These are phyloP conservation scores for Leptinotarsa rubiginosa DNA, from an alignment of 2,888 invertebrate genomes.

Conservation along the genomic window DNA sequence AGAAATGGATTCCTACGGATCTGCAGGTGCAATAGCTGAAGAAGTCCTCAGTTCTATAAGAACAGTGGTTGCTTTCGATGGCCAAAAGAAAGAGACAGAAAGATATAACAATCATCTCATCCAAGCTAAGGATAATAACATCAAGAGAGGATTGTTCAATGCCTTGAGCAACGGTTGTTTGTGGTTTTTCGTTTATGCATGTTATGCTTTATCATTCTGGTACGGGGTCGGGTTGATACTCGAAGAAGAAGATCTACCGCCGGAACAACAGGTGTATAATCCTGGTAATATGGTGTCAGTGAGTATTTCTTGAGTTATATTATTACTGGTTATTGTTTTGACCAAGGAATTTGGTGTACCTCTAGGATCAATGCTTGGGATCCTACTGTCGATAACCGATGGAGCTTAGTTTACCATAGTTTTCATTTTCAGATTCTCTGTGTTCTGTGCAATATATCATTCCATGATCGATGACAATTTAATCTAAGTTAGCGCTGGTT, in stretches of 20 bases:
- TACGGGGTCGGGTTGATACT: slow-evolving; percentile 79
- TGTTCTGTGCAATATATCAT: too few relatives aligned
- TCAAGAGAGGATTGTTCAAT: slow-evolving; percentile 76
- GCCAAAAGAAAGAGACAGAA: slow-evolving; percentile 76
- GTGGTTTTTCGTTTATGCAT: slow-evolving; percentile 82
- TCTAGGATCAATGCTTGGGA: too few relatives aligned
- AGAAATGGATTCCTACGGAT: slow-evolving; percentile 79
- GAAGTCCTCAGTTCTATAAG: slow-evolving; percentile 80
- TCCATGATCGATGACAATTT: too few relatives aligned
- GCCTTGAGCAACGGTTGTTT: slow-evolving; percentile 79
- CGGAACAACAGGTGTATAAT: slow-evolving; percentile 68
- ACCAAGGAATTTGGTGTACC: too few relatives aligned
- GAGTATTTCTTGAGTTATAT: slow-evolving; percentile 58
- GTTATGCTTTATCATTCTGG: slow-evolving; percentile 87
- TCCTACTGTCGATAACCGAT: too few relatives aligned
- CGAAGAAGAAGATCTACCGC: slow-evolving; percentile 66
- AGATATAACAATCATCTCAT: slow-evolving; percentile 75
- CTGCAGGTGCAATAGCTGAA: slow-evolving; percentile 81
- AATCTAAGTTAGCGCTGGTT: too few relatives aligned
- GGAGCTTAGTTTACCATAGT: too few relatives aligned
- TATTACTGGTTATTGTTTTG: background rate
- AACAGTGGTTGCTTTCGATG: slow-evolving; percentile 84
- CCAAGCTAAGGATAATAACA: slow-evolving; percentile 76
- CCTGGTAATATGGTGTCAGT: slow-evolving; percentile 79
- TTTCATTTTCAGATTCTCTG: too few relatives aligned